phyloP scores from a whole-genome alignment of 2,888 invertebrate species.

The Cantharis nigra region DNA sequence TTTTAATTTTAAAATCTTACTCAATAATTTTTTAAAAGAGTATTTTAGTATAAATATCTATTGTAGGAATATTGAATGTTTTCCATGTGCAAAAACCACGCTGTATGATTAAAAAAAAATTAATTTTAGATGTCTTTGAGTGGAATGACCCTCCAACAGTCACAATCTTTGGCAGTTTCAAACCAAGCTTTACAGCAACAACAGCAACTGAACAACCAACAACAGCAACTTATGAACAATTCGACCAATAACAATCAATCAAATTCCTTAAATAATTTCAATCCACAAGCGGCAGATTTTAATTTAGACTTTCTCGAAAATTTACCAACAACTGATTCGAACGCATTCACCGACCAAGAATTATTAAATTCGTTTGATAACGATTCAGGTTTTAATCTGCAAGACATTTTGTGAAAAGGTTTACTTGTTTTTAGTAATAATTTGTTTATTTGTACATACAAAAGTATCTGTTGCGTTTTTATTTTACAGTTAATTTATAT shows the following conservation, averaged over 20 bases:
- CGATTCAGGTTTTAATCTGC: constrained; percentile 68
- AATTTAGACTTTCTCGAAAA: constrained; percentile 85
- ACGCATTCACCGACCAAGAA: constrained; percentile 80
- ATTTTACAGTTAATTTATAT: constrained; percentile 26
- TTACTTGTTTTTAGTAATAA: constrained; percentile 38
- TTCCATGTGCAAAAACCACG: neutral
- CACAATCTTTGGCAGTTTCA: constrained; percentile 66
- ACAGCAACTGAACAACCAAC: constrained; percentile 39
- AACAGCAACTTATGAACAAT: constrained; percentile 44
- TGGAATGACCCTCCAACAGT: constrained; percentile 73
- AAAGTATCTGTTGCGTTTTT: constrained; percentile 43
- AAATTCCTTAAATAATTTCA: constrained; percentile 57
- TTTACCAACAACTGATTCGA: constrained; percentile 75
- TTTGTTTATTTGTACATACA: constrained; percentile 50
- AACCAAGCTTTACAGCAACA: constrained; percentile 43
- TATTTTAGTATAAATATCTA: no score
- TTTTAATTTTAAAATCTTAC: no score
- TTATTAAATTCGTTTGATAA: constrained; percentile 82
- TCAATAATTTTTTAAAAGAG: no score
- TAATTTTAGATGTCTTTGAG: constrained; percentile 61
- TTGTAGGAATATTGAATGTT: neutral
- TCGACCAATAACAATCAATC: constrained; percentile 38
- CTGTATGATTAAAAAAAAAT: neutral
- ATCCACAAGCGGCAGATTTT: constrained; percentile 67
- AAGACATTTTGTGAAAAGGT: constrained; percentile 39